A percentile compares a stretch with the other conserved stretches of the same genome.
phyloP scores from a whole-genome alignment of 2,888 invertebrate species.

The Nemurella pictetii region DNA sequence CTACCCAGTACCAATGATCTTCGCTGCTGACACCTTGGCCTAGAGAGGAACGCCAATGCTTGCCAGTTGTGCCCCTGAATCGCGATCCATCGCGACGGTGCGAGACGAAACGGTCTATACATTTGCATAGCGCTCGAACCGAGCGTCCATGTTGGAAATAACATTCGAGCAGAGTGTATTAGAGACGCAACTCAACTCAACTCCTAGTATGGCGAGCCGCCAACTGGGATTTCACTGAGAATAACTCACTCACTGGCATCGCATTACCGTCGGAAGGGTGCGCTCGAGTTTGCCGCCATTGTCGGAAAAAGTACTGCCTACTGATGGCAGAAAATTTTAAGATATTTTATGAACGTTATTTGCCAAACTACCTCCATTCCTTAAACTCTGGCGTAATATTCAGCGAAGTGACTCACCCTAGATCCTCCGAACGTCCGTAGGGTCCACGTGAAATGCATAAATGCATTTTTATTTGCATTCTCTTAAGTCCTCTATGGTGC shows the following conservation, averaged over 20 bases:
- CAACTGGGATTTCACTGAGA: conserved; percentile 39
- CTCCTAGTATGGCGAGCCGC: conserved; percentile 39
- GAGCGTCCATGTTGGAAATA: conserved; percentile 9
- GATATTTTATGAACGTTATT: background rate
- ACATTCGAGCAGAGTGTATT: background rate
- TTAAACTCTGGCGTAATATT: background rate
- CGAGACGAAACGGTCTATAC: background rate
- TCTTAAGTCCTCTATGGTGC: background rate
- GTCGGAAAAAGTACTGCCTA: background rate
- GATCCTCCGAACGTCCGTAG: background rate
- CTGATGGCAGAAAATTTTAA: background rate
- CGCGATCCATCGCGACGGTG: background rate
- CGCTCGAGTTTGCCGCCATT: background rate
- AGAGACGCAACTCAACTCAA: background rate
- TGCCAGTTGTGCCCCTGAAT: background rate
- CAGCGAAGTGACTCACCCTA: background rate
- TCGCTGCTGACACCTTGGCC: background rate
- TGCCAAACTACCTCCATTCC: background rate
- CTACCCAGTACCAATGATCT: background rate
- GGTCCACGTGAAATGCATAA: background rate
- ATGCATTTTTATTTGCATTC: conserved; percentile 2
- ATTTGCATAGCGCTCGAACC: background rate
- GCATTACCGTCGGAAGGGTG: background rate
- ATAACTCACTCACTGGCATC: conserved; percentile 23
- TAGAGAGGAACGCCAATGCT: background rate